Conservation (phyloP, 2,888 invertebrate genomes). For the Cheilosia urbana region DNA sequence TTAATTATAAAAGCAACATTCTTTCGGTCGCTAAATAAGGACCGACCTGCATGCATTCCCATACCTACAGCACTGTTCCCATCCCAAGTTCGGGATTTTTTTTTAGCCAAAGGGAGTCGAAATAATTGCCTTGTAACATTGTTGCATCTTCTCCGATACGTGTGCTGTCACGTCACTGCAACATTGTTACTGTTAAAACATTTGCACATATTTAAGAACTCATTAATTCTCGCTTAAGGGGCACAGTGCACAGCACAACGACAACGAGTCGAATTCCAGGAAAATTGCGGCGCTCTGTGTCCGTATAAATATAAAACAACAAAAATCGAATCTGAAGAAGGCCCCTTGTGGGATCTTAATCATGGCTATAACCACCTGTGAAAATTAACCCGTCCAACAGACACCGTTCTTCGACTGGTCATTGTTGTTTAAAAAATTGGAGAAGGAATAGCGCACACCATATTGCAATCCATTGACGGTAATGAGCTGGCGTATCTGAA, state of each 20-base stretch:
- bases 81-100: not conserved
- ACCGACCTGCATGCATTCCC: slow-evolving; percentile 15
- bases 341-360: slow-evolving; percentile 1
- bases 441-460: not conserved
- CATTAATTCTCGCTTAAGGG: slow-evolving; percentile 40
- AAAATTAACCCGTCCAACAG: not conserved
- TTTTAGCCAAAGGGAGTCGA: slow-evolving; percentile 5
- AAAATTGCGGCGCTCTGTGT: slow-evolving; percentile 36
- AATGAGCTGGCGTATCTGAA: slow-evolving; percentile 13
- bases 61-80: not conserved
- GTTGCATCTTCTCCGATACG: slow-evolving; percentile 21
- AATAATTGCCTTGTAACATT: slow-evolving; percentile 51
- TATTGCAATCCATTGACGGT: slow-evolving; percentile 11
- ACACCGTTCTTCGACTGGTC: not conserved
- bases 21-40: slow-evolving; percentile 26
- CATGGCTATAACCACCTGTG: slow-evolving; percentile 3
- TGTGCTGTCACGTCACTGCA: slow-evolving; percentile 8
- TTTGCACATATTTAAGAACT: slow-evolving; percentile 59
- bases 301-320: not conserved
- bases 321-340: not conserved
- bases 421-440: not conserved
- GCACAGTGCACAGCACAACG: not conserved
- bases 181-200: slow-evolving; percentile 26
- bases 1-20: slow-evolving; percentile 58
- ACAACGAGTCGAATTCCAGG: slow-evolving; percentile 35